Conservation (phyloP, 2,888 invertebrate genomes). For the Phortica magna region DNA sequence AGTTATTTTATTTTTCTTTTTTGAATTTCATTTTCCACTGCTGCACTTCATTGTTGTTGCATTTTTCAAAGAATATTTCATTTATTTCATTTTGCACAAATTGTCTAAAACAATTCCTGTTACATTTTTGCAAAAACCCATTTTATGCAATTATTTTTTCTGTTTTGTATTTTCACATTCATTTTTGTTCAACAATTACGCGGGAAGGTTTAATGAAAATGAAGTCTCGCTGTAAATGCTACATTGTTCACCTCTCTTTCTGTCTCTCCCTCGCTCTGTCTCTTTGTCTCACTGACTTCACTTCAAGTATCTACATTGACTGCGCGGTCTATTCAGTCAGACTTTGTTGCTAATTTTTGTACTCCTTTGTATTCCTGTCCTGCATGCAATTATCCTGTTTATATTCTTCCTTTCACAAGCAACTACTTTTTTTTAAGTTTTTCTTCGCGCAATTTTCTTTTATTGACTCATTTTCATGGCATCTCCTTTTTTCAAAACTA, state of each 20-base stretch:
- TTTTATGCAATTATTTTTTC: no score
- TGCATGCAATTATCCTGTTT: background rate
- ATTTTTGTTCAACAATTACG: background rate
- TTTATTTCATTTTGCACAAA: background rate
- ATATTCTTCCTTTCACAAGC: background rate
- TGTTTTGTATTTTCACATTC: background rate
- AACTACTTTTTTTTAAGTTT: background rate
- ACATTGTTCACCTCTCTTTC: no score
- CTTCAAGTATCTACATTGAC: background rate
- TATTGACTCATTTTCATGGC: background rate
- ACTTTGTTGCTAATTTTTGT: background rate
- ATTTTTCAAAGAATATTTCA: background rate
- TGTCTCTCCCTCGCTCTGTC: no score
- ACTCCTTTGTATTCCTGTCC: background rate
- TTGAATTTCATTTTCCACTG: background rate
- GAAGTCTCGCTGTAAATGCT: background rate
- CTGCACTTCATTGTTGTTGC: background rate
- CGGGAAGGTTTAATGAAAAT: slow-evolving; percentile 18
- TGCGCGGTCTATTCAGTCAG: background rate
- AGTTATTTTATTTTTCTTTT: background rate
- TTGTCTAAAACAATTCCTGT: background rate
- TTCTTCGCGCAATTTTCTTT: background rate
- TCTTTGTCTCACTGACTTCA: no score
- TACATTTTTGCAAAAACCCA: background rate
- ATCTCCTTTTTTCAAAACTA: background rate